phyloP scores from a whole-genome alignment of 2,113 vertebrate species.

The Nestor notabilis region DNA sequence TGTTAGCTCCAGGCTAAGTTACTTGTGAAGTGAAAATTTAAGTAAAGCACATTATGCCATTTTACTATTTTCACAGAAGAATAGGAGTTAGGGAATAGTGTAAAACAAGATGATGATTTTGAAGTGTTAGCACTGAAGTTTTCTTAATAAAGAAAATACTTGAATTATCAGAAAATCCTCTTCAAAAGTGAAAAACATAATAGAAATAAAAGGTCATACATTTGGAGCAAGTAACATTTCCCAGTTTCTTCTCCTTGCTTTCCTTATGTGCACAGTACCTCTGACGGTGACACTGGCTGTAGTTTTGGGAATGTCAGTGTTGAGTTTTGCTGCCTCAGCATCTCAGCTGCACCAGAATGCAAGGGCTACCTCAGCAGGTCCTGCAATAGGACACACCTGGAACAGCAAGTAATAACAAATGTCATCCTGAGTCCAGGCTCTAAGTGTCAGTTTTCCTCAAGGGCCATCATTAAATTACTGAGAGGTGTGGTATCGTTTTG shows the following conservation, averaged over 20 bases:
- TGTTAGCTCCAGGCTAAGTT: not conserved
- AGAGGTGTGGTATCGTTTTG: not conserved
- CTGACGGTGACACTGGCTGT: not conserved
- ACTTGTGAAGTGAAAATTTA: not conserved
- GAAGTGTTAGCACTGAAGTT: not conserved
- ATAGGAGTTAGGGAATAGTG: not conserved
- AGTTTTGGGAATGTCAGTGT: not conserved
- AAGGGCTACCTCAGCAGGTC: not conserved
- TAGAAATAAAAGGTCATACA: not conserved
- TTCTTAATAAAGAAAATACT: not conserved
- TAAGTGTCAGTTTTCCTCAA: not conserved
- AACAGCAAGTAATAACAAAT: not conserved
- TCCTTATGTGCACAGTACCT: not conserved
- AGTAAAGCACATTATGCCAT: not conserved
- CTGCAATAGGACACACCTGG: not conserved
- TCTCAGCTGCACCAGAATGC: not conserved
- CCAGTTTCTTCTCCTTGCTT: not conserved
- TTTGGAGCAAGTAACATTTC: not conserved
- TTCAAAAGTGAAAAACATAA: not conserved
- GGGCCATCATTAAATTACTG: accelerated
- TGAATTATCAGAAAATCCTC: not conserved
- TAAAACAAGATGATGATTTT: not conserved
- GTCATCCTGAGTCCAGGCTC: not conserved
- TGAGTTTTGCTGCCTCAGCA: not conserved
- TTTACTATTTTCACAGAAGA: not conserved